Evolutionary conservation across 2,797 vertebrate species (phyloP), one percentile per base, ranked within the genome.

Genomic region (Stomatorhinus walkeri): DNA sequence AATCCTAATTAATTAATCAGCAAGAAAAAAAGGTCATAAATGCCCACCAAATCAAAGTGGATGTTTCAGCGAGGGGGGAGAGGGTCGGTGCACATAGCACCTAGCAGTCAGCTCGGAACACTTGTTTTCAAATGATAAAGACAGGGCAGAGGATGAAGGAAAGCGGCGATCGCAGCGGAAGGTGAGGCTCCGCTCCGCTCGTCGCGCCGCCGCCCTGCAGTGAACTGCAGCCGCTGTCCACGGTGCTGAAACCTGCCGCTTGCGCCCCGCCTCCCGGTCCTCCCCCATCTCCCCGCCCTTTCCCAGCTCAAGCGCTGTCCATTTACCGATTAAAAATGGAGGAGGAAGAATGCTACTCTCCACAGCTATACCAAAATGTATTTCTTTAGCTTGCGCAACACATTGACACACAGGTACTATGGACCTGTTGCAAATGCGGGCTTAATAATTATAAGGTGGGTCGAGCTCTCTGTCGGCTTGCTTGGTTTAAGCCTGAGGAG

Each of bases 191-290:
- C 19, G 79, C 79, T 83, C 79, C 32, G n/a, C 79, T 43, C 24
- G 59, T 43, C 81, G 89, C 88, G 88, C 88, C 86, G 89, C 91
- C 89, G 93, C 88, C 90, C 90, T 88, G 93, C 92, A 94, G 93
- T 91, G 90, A 91, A 88, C 90, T 90, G 89, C 90, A 91, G 91
- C 89, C 91, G 92, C 93, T 95, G 93, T 93, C 94, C 94, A 92
- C 89, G 94, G 94, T 95, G 91, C 93, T 95, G 94, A 90, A 90
- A 43, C 87, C 52, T 84, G 87, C 46, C 49, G 51, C 81, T 49
- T 76, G 19, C 19, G 40, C 91, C 54, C 90, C 89, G 89, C 88
- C 89, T 90, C 48, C 46, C 43, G 81, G 9, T 48, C 81, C 43
- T 49, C 81, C 81, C 48, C 16, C 81, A 72, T 89, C 28, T 10